Conservation (phyloP, 1,140 invertebrate species). For the Samia ricini region DNA sequence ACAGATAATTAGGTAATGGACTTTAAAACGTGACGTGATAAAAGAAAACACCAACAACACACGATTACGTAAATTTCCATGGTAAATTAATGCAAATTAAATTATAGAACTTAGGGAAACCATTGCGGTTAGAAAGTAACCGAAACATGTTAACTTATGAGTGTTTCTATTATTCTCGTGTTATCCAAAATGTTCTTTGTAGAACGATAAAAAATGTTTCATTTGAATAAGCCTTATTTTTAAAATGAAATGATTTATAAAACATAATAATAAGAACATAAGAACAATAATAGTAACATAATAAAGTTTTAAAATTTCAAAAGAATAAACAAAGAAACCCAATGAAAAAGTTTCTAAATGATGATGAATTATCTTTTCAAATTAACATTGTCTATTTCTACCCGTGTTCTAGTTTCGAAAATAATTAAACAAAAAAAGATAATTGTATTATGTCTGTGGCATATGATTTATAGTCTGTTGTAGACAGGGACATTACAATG, state of each 20-base stretch:
- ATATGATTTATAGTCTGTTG: background rate
- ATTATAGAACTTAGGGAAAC: constrained; percentile 2
- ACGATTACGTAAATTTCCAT: background rate
- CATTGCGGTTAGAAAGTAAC: constrained; percentile 2
- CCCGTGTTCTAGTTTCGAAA: background rate
- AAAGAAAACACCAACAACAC: background rate
- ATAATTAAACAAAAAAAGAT: background rate
- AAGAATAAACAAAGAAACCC: background rate
- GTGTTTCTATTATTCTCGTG: background rate
- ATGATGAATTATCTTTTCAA: background rate
- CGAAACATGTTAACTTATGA: background rate
- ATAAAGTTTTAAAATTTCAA: too few relatives aligned
- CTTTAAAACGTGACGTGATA: background rate
- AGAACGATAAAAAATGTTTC: too few relatives aligned
- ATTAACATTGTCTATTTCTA: background rate
- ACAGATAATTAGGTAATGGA: background rate
- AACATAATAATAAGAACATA: too few relatives aligned
- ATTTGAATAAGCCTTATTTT: too few relatives aligned
- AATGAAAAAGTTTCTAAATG: background rate
- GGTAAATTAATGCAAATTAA: constrained; percentile 3
- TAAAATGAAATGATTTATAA: too few relatives aligned
- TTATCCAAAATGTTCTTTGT: background rate
- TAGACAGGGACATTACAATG: background rate
- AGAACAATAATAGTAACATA: too few relatives aligned
- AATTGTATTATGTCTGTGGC: background rate